A percentile compares a stretch with the other conserved stretches of the same genome.
Conservation (phyloP, 2,113 vertebrate species). For the Athene noctua region DNA sequence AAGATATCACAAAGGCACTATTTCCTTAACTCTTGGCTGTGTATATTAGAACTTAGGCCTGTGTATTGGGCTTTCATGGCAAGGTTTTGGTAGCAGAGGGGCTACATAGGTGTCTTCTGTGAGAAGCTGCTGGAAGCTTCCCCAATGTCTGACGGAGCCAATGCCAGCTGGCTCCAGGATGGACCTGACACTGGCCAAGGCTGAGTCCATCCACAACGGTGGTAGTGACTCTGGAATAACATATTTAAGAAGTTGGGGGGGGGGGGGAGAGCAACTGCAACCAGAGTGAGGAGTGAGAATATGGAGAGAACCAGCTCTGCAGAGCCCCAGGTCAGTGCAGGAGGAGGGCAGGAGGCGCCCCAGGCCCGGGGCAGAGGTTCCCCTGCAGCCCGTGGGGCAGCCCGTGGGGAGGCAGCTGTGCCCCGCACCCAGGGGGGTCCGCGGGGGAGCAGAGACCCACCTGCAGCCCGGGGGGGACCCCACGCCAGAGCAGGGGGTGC, state of each 20-base stretch:
- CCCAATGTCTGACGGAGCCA: rapidly evolving
- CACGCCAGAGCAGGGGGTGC: no score
- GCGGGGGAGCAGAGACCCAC: no score
- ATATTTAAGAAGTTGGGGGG: not conserved
- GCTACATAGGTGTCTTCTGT: not conserved
- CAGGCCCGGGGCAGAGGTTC: no score
- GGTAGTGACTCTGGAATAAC: not conserved
- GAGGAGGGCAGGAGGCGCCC: no score
- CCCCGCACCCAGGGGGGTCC: no score
- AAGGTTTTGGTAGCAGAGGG: not conserved
- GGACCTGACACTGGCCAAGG: rapidly evolving
- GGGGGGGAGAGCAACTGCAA: not conserved
- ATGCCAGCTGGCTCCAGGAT: rapidly evolving
- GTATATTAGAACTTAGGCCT: not conserved
- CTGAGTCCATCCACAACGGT: rapidly evolving
- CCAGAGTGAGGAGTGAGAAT: not conserved
- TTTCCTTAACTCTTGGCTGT: not conserved
- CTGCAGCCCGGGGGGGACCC: no score
- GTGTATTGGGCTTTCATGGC: not conserved
- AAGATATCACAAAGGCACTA: not conserved
- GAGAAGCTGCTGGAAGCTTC: not conserved
- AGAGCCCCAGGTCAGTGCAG: not conserved
- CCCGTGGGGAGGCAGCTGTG: no score
- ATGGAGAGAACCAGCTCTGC: not conserved
- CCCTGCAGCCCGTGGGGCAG: not conserved